Evolutionary conservation across 1,140 invertebrate species (phyloP), one percentile per base, ranked within the genome.

Genomic region (Atta cephalotes): DNA sequence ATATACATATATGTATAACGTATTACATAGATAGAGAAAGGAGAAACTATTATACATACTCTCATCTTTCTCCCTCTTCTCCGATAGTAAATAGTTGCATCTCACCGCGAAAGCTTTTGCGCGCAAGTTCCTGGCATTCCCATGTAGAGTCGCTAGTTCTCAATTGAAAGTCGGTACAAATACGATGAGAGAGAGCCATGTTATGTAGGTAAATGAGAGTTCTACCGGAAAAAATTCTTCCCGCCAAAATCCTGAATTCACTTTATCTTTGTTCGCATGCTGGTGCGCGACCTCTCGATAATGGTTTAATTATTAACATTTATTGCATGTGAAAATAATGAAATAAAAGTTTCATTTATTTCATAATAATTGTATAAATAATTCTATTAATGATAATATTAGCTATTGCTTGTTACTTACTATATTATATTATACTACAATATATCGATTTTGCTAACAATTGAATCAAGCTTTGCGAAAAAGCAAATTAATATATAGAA

Each of bases 1-100:
- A 90, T 85, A 76, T 90, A 76, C 76, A 71, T 89, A 87, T 77
- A 76, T 89, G 80, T 77, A 79, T 87, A 89, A 85, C 88, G 49
- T 77, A 71, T 60, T 51, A 82, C 63, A 56, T 89, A 84, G 71
- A 35, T 35, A 21, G 77, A 56, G 49, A 45, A 39, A 14, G 21
- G 53, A 60, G n/a, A 72, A 45, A 81, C 49, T 28, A 60, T 65
- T 62, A 45, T 21, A 45, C 16, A 31, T 6, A 49, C 56, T 72
- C 71, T 76, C 39, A 4, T 84, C 62, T 66, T 39, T 16, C 39
- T 49, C 39, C n/a, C 72, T 35, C 51, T 21, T 45, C 39, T 10
- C 9, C n/a, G 21, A 66, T 21, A 39, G 4, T 39, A 39, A 39
- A 39, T 45, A 45, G 49, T 66, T 79, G 7, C 31, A 21, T 78